Evolutionary conservation across 2,797 vertebrate species (phyloP).

Genomic region (Cyprinodon diabolis): DNA sequence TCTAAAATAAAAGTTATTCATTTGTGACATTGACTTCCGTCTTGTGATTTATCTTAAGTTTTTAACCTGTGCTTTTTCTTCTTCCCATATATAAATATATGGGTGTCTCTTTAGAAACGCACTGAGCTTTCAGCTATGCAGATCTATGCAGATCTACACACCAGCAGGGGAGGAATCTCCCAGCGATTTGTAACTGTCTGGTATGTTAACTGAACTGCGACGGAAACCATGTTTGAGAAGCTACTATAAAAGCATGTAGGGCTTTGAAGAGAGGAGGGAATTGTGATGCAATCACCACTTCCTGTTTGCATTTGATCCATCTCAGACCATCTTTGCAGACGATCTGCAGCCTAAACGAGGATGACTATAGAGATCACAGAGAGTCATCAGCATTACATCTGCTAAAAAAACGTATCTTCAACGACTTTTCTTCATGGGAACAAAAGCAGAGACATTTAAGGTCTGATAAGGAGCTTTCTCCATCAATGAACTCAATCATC

Average conservation of each 20-base stretch:
- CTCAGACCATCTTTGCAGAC: conserved; percentile 4
- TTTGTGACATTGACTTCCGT: too few relatives aligned
- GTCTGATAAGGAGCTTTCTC: conserved; percentile 46
- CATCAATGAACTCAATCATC: conserved; percentile 70
- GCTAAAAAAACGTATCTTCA: conserved; percentile 48
- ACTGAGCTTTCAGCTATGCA: background rate
- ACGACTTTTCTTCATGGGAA: conserved; percentile 12
- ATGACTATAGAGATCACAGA: conserved; percentile 26
- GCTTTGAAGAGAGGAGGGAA: conserved; percentile 17
- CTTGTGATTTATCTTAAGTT: too few relatives aligned
- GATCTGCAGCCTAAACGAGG: conserved; percentile 32
- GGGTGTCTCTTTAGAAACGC: background rate
- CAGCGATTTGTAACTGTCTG: background rate
- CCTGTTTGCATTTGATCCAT: conserved; percentile 15
- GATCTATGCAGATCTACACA: background rate
- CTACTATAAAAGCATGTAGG: conserved; percentile 3
- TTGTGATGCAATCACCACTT: conserved; percentile 24
- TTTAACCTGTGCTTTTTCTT: too few relatives aligned
- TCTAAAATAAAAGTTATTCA: too few relatives aligned
- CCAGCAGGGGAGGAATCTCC: background rate
- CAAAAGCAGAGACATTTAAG: conserved; percentile 24
- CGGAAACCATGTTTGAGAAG: conserved; percentile 17
- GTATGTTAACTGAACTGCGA: conserved; percentile 9
- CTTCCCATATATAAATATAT: too few relatives aligned
- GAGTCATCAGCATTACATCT: conserved; percentile 44